Percentiles rank a stretch among this genome's conserved stretches.
These are phyloP conservation scores for Zaprionus tsacasi DNA, from an alignment of 1,140 invertebrate genomes.

Conservation along the genomic window DNA sequence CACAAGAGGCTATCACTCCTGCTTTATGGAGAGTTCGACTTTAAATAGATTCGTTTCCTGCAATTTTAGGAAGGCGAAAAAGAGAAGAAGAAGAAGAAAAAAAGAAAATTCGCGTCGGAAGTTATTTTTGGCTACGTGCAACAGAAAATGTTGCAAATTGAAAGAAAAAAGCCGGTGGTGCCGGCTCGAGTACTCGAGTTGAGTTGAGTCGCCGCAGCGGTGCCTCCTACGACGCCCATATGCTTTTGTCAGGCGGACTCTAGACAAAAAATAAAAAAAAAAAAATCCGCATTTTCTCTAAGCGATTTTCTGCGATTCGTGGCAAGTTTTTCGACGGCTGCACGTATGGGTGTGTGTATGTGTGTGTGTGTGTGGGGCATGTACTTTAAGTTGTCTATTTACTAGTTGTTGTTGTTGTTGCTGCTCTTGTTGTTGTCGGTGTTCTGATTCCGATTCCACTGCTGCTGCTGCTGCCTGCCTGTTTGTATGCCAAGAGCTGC, in stretches of 20 bases:
- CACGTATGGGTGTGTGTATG: constrained; percentile 24
- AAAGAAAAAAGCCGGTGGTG: constrained; percentile 70
- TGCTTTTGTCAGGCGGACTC: constrained; percentile 57
- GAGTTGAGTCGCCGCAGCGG: not conserved
- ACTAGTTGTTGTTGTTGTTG: constrained; percentile 55
- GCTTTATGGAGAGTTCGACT: constrained; percentile 31
- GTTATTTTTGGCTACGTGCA: constrained; percentile 78
- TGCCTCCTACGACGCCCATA: constrained; percentile 46
- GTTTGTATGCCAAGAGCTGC: constrained; percentile 71
- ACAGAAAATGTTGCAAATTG: constrained; percentile 78
- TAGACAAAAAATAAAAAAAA: not conserved
- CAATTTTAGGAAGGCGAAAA: constrained; percentile 63
- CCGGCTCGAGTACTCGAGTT: constrained; percentile 20
- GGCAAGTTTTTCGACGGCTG: constrained; percentile 42
- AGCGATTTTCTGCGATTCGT: constrained; percentile 76
- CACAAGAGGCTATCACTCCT: not conserved
- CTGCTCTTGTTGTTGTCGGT: constrained; percentile 33
- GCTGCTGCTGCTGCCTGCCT: constrained; percentile 38
- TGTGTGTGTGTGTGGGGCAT: constrained; percentile 37
- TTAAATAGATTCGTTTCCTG: constrained; percentile 75
- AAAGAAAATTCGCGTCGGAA: constrained; percentile 61
- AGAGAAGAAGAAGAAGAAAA: constrained; percentile 33
- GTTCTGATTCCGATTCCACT: constrained; percentile 31
- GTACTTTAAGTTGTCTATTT: constrained; percentile 82
- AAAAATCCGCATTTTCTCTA: constrained; percentile 53